phyloP scores from a whole-genome alignment of 2,113 vertebrate genomes.

The Megaleporinus macrocephalus region DNA sequence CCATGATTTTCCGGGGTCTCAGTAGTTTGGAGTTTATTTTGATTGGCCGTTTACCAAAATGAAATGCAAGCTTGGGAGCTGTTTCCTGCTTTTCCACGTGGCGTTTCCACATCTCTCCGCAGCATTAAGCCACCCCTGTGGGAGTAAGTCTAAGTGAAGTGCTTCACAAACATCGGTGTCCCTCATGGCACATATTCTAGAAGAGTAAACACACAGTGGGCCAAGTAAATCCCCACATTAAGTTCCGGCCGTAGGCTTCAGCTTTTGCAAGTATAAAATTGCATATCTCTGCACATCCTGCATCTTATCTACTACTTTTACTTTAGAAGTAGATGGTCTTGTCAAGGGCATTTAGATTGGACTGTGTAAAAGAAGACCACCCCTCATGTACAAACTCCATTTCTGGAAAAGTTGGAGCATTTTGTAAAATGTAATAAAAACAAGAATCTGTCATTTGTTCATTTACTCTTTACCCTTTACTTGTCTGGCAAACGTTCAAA shows the following conservation, averaged over 20 bases:
- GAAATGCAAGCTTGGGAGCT: slow-evolving; percentile 18
- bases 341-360: background rate
- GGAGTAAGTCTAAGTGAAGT: slow-evolving; percentile 3
- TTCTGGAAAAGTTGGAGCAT: too few species aligned
- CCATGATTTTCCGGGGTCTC: background rate
- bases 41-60: slow-evolving; percentile 19
- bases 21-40: slow-evolving; percentile 7
- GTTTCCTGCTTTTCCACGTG: slow-evolving; percentile 21
- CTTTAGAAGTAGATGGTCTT: background rate
- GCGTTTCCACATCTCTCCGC: background rate
- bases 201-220: slow-evolving; percentile 29
- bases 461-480: too few species aligned
- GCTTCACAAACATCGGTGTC: slow-evolving; percentile 3
- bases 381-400: too few species aligned
- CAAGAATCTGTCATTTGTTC: too few species aligned
- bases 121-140: slow-evolving; percentile 10
- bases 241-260: slow-evolving; percentile 1
- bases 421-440: too few species aligned
- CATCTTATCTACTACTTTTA: background rate
- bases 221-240: slow-evolving; percentile 8
- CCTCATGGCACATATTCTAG: slow-evolving; percentile 9
- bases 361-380: too few species aligned
- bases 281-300: background rate
- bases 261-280: slow-evolving; percentile 4
- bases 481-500: too few species aligned